These are phyloP conservation scores for Epizoanthus illoricatus DNA, from an alignment of 92 coral and sea anemone species.

Conservation along the genomic window DNA sequence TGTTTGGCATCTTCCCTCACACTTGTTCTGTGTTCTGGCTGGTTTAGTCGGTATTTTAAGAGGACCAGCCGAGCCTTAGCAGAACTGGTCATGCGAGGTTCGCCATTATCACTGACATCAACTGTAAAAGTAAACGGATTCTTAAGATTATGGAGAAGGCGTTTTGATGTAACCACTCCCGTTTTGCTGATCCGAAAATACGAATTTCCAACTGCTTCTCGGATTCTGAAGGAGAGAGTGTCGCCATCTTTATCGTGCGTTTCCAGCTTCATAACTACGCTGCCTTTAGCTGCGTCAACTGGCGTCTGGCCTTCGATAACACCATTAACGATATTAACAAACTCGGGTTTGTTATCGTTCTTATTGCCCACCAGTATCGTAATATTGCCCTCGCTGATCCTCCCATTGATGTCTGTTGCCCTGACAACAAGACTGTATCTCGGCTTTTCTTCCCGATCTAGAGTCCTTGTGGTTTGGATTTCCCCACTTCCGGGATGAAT, in stretches of 20 bases:
- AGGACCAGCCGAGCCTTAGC: conserved; percentile 73
- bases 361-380: conserved; percentile 66
- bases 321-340: conserved; percentile 51
- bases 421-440: conserved; percentile 70
- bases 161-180: conserved; percentile 62
- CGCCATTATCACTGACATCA: conserved; percentile 72
- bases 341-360: conserved; percentile 81
- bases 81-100: conserved; percentile 59
- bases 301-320: conserved; percentile 65
- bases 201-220: conserved; percentile 45
- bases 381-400: conserved; percentile 68
- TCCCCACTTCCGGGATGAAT: conserved; percentile 73
- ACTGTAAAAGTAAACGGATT: conserved; percentile 66
- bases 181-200: conserved; percentile 59
- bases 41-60: conserved; percentile 65
- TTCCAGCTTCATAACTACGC: conserved; percentile 62
- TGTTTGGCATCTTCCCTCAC: conserved; percentile 59
- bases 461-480: conserved; percentile 60
- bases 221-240: conserved; percentile 60
- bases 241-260: conserved; percentile 82
- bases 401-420: conserved; percentile 81
- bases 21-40: conserved; percentile 49
- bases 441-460: conserved; percentile 76
- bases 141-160: conserved; percentile 46
- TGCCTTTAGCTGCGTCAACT: conserved; percentile 57